Conservation (phyloP, 1,140 invertebrate genomes). For the Drosophila sp. region DNA sequence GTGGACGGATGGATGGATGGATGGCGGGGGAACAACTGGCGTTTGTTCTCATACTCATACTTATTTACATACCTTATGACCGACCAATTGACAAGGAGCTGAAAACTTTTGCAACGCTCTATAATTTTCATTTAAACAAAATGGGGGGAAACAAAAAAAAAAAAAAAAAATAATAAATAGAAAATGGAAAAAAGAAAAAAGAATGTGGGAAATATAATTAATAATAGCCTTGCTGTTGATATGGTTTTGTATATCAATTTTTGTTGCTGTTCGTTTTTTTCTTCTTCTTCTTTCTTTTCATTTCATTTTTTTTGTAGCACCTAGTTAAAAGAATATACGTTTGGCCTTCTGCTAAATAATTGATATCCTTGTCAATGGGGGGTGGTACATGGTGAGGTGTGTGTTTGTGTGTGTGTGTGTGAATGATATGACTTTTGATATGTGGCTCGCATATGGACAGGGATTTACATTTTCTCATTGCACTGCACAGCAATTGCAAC, state of each 20-base stretch:
- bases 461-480: conserved; percentile 32
- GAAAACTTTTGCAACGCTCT: conserved; percentile 45
- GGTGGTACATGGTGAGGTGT: no score
- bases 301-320: conserved; percentile 51
- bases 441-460: conserved; percentile 11
- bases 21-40: conserved; percentile 24
- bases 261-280: not conserved
- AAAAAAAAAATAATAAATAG: conserved; percentile 10
- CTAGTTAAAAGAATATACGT: conserved; percentile 34
- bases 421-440: conserved; percentile 36
- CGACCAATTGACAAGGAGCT: conserved; percentile 11
- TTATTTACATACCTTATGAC: conserved; percentile 12
- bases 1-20: conserved; percentile 5
- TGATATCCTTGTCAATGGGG: conserved; percentile 11
- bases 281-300: conserved; percentile 1
- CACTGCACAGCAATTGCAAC: not conserved
- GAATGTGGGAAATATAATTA: conserved; percentile 38
- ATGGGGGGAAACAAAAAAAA: not conserved
- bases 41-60: conserved; percentile 18
- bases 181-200: conserved; percentile 13
- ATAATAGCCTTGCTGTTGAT: conserved; percentile 18
- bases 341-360: conserved; percentile 12
- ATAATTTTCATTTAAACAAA: conserved; percentile 36
- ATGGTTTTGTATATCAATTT: not conserved
- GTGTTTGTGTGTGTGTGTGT: conserved; percentile 28